Base-by-base conservation (phyloP, 2,113 vertebrate genomes). In the Embiotoca jacksoni region DNA sequence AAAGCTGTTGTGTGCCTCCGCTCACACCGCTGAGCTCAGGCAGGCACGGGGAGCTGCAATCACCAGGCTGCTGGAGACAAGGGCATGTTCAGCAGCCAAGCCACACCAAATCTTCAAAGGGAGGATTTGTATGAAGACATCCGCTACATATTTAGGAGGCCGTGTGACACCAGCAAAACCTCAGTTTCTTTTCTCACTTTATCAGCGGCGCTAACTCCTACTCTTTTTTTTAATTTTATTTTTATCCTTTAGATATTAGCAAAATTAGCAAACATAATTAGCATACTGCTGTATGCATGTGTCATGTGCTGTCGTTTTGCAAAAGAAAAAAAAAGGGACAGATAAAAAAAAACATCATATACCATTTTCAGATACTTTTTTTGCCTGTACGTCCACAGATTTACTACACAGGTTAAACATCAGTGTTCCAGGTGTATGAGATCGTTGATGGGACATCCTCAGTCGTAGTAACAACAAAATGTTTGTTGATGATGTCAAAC, bases 41-140 rank as follows among this genome's bases (percentile, higher is more conserved):
- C 57, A 80, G 72, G 39, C 78, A 57, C 7, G 3, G 67, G 66
- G 61, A 58, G 52, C 50, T 3, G 9, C 61, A 70, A 72, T 46
- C 75, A 39, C 31, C 64, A 44, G 46, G 74, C 79, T 85, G 63
- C 68, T 4, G 7, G 63, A 85, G 81, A 86, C 74, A 39, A 74
- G 80, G 80, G 59, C 69, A 60, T 82, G 85, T 80, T 78, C 76
- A 72, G 63, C 81, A 77, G 77, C 74, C 66, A 35, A 62, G 63
- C 73, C 70, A 62, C 65, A 78, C 73, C 53, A 78, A 85, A 85
- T 87, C 85, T 87, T 91, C 85, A 92, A 91, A 92, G 82, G 60
- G 35, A 64, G 80, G 89, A 89, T 90, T 89, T 87, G 80, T 66
- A 69, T 77, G 62, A 82, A 85, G 78, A 81, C 81, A 64, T 71